phyloP scores from a whole-genome alignment of 2,797 vertebrate genomes.

The Pantherophis vulpinus region DNA sequence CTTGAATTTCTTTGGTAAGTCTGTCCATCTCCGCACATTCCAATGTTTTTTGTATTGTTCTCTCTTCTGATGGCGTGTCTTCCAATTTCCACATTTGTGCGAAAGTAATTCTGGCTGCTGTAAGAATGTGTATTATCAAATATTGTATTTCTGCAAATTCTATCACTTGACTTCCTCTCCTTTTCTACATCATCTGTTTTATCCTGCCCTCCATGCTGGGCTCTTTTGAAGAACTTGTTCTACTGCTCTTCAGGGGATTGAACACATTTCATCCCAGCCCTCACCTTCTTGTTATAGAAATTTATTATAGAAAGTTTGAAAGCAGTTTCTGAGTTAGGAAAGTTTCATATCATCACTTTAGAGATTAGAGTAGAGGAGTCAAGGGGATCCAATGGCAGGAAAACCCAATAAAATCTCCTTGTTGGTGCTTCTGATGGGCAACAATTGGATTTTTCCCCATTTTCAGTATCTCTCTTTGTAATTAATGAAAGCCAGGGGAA shows the following conservation, averaged over 20 bases:
- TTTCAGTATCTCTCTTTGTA: conserved; percentile 15
- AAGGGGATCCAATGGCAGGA: not conserved
- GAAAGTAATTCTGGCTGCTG: no score
- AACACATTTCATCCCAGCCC: not conserved
- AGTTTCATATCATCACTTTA: not conserved
- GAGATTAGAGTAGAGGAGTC: not conserved
- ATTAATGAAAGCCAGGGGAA: conserved; percentile 8
- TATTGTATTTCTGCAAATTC: not conserved
- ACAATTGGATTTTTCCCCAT: conserved; percentile 27
- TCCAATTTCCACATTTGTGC: no score
- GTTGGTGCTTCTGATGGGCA: not conserved
- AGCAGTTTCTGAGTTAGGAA: not conserved
- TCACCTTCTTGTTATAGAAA: not conserved
- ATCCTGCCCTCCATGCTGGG: not conserved
- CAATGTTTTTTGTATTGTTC: no score
- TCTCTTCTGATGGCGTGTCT: no score
- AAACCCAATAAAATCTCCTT: conserved; percentile 20
- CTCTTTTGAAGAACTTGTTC: not conserved
- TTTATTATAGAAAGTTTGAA: conserved; percentile 10
- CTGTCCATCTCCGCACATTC: no score
- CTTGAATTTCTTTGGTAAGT: no score
- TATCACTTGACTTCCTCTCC: not conserved
- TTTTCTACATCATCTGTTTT: not conserved
- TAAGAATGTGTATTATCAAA: no score
- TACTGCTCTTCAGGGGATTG: not conserved